These are phyloP conservation scores for Campylomormyrus tamandua DNA, from an alignment of 2,113 vertebrate genomes.

Conservation along the genomic window DNA sequence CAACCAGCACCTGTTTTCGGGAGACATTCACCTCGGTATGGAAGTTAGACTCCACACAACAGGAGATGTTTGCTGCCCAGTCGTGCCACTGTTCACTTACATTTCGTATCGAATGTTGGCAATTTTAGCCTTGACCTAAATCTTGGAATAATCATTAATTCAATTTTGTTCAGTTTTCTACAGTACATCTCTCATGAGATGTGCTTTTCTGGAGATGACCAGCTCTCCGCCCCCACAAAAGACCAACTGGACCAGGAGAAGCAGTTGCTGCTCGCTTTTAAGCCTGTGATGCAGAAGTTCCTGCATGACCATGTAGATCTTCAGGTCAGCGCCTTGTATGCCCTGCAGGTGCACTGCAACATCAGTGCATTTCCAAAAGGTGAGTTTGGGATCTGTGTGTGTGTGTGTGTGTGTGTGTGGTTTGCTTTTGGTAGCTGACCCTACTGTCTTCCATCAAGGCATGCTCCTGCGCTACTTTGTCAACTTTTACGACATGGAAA, in stretches of 20 bases:
- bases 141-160: not conserved
- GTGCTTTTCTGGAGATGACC: slow-evolving; percentile 74
- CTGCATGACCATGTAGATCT: slow-evolving; percentile 94
- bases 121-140: not conserved
- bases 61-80: not conserved
- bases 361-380: slow-evolving; percentile 90
- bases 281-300: slow-evolving; percentile 99
- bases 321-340: slow-evolving; percentile 93
- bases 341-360: slow-evolving; percentile 97
- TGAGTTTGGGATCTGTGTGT: slow-evolving; percentile 31
- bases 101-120: not conserved
- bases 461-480: slow-evolving; percentile 99
- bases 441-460: slow-evolving; percentile 51
- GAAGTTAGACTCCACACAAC: not conserved
- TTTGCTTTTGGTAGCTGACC: not conserved
- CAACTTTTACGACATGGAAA: slow-evolving; percentile 98
- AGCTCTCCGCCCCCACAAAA: slow-evolving; percentile 81
- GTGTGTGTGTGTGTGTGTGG: too few relatives aligned
- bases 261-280: slow-evolving; percentile 89
- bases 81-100: not conserved
- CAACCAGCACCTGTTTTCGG: not conserved
- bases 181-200: slow-evolving; percentile 96
- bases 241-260: slow-evolving; percentile 95
- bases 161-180: slow-evolving; percentile 71
- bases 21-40: not conserved